These are phyloP conservation scores for Poeciliopsis turneri DNA, from an alignment of 2,797 vertebrate species.

Conservation along the genomic window DNA sequence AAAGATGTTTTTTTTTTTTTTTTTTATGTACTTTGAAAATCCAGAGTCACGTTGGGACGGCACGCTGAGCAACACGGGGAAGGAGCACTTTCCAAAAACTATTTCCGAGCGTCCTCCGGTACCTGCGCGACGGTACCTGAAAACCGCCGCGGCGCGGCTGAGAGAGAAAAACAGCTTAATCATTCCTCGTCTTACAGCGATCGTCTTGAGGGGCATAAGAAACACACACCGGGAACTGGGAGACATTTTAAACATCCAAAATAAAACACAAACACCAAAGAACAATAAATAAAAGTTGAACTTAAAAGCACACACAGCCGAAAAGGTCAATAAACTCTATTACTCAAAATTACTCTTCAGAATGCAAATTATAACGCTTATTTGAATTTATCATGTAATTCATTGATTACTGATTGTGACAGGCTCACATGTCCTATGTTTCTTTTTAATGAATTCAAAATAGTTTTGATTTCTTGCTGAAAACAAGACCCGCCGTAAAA, in stretches of 20 bases:
- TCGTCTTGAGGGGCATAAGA: slow-evolving; percentile 5
- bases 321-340: too few species aligned
- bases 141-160: slow-evolving; percentile 19
- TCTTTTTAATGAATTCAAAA: not conserved
- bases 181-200: slow-evolving; percentile 26
- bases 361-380: too few species aligned
- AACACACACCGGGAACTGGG: slow-evolving; percentile 6
- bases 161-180: slow-evolving; percentile 35
- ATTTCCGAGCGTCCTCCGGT: slow-evolving; percentile 37
- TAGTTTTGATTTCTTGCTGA: not conserved
- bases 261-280: not conserved
- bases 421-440: not conserved
- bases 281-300: not conserved
- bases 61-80: slow-evolving; percentile 37
- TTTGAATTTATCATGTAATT: too few species aligned
- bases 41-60: slow-evolving; percentile 36
- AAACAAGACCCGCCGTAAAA: not conserved
- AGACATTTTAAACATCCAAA: too few species aligned
- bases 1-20: too few species aligned
- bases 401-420: too few species aligned
- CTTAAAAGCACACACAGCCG: too few species aligned
- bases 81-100: slow-evolving; percentile 32
- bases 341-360: too few species aligned
- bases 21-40: slow-evolving; percentile 33
- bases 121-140: slow-evolving; percentile 16